Conservation (phyloP, 2,797 vertebrate genomes). For the Meriones psammophilus region DNA sequence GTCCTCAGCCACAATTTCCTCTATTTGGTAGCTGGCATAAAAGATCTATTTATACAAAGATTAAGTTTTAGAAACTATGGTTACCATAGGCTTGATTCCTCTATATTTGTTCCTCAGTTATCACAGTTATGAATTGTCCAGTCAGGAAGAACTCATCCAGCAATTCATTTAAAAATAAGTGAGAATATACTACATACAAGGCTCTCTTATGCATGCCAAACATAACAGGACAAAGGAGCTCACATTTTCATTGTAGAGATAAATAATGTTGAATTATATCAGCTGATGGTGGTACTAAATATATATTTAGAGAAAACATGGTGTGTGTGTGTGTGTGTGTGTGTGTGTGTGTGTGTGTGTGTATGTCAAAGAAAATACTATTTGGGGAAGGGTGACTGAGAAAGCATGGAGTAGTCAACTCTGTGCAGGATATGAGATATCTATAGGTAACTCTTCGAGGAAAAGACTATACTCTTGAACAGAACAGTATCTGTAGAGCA, state of each 20-base stretch:
- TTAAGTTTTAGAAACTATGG: not conserved
- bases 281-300: not conserved
- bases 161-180: not conserved
- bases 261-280: not conserved
- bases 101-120: not conserved
- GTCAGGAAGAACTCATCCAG: not conserved
- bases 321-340: not conserved
- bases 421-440: not conserved
- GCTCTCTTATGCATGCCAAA: not conserved
- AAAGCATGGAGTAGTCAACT: not conserved
- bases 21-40: not conserved
- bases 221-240: not conserved
- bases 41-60: not conserved
- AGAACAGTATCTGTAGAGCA: not conserved
- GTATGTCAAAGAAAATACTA: not conserved
- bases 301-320: not conserved
- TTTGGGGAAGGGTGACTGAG: not conserved
- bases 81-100: not conserved
- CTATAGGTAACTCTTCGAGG: not conserved
- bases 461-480: not conserved
- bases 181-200: not conserved
- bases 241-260: not conserved
- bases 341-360: too few relatives aligned
- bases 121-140: slow-evolving; percentile 11
- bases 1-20: not conserved